phyloP scores from a whole-genome alignment of 2,113 vertebrate genomes.

The Psephotus haematonotus region DNA sequence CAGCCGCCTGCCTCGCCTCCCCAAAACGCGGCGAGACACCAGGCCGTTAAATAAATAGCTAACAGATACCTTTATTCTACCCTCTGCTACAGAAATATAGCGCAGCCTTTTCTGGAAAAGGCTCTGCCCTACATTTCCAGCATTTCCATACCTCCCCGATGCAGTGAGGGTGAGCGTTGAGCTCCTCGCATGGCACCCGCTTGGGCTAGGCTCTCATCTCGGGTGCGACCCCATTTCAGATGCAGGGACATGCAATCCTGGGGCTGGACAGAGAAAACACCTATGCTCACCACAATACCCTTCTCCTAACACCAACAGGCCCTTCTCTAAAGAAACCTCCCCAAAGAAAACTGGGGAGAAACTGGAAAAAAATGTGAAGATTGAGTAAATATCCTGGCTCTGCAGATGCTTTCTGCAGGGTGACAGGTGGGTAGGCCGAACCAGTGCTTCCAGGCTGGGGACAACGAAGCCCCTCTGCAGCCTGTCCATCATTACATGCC shows the following conservation, averaged over 20 bases:
- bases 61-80: rapidly evolving
- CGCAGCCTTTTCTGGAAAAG: neutral
- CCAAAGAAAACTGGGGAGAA: neutral
- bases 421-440: neutral
- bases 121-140: slow-evolving; percentile 5
- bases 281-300: neutral
- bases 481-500: too few species aligned
- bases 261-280: neutral
- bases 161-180: neutral
- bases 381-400: neutral
- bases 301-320: neutral
- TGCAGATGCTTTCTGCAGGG: neutral
- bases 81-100: neutral
- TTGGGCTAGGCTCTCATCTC: neutral
- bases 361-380: neutral
- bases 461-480: neutral
- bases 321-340: neutral
- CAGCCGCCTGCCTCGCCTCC: neutral
- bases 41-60: rapidly evolving
- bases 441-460: rapidly evolving
- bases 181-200: neutral
- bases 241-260: neutral
- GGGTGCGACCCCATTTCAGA: rapidly evolving
- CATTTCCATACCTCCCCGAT: neutral
- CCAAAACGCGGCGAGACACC: neutral